Percentiles rank a stretch among this genome's conserved stretches.
Conservation (phyloP, 1,140 invertebrate species). For the Vanessa atalanta region DNA sequence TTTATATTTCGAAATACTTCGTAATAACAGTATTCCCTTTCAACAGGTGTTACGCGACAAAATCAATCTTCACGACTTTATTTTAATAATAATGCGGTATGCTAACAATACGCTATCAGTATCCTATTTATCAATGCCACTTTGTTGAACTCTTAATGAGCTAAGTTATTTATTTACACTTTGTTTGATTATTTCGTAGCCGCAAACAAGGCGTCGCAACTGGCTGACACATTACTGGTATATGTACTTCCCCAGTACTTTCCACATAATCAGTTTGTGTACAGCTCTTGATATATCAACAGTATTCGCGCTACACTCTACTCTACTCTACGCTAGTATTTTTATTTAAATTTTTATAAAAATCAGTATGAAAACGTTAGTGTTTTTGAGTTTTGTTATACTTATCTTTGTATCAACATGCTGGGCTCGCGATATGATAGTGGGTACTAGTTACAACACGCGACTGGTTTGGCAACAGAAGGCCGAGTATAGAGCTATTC, state of each 20-base stretch:
- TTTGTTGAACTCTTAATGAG: constrained; percentile 32
- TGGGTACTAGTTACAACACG: constrained; percentile 58
- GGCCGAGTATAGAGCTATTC: constrained; percentile 58
- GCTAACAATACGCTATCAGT: constrained; percentile 23
- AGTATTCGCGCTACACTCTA: not conserved
- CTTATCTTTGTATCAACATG: constrained; percentile 50
- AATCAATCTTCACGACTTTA: constrained; percentile 23
- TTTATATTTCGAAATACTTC: not conserved
- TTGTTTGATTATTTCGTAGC: constrained; percentile 26
- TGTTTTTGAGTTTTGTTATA: constrained; percentile 48
- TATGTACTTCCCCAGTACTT: constrained; percentile 16
- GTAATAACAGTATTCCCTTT: not conserved
- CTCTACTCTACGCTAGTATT: no score
- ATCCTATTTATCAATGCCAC: constrained; percentile 29
- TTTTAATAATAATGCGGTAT: constrained; percentile 20
- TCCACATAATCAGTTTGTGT: constrained; percentile 17
- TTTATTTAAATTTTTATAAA: not conserved
- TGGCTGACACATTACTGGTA: constrained; percentile 8
- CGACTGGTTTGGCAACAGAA: constrained; percentile 59
- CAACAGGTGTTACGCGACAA: constrained; percentile 2
- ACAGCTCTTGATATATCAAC: not conserved
- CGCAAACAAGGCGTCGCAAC: constrained; percentile 21
- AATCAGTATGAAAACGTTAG: constrained; percentile 49
- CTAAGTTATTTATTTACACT: constrained; percentile 22
- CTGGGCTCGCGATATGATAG: constrained; percentile 50